A percentile compares a stretch with the other conserved stretches of the same genome.
phyloP scores from a whole-genome alignment of 2,797 vertebrate genomes.

The Parauchenoglanis punctatus region DNA sequence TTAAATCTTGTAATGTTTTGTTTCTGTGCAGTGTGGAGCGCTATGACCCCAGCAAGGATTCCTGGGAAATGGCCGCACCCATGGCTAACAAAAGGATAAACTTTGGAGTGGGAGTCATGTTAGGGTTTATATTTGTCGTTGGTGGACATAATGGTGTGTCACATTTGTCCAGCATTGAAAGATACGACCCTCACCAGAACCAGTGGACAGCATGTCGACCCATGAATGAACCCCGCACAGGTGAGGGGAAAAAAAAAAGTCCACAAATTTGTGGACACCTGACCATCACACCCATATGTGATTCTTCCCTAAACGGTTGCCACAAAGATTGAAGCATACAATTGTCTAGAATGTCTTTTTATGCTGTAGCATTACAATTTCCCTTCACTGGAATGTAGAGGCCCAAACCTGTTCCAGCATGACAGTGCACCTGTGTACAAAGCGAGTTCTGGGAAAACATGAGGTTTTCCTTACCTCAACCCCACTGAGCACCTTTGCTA shows the following conservation, averaged over 20 bases:
- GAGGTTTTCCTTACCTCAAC: not conserved
- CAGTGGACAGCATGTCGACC: constrained; percentile 97
- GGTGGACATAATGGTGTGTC: constrained; percentile 97
- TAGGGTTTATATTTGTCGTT: constrained; percentile 97
- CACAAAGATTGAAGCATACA: no score
- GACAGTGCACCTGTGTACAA: not conserved
- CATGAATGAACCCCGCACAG: constrained; percentile 96
- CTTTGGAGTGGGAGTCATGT: constrained; percentile 95
- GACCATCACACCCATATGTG: not conserved
- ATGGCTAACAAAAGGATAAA: constrained; percentile 98
- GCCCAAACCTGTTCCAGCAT: not conserved
- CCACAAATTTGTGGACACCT: not conserved
- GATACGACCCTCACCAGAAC: constrained; percentile 96
- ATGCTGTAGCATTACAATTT: no score
- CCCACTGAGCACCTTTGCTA: not conserved
- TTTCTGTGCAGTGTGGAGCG: constrained; percentile 86
- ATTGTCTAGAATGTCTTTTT: no score
- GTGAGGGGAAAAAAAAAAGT: constrained; percentile 65
- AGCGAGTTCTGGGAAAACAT: not conserved
- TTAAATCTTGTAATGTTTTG: not conserved
- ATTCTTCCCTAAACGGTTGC: no score
- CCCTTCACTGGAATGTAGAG: not conserved
- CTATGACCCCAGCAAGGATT: constrained; percentile 94
- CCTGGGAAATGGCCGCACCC: constrained; percentile 94
- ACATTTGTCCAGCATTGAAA: constrained; percentile 95